phyloP scores from a whole-genome alignment of 2,797 vertebrate species.

The Pseudotriccus pelzelni region DNA sequence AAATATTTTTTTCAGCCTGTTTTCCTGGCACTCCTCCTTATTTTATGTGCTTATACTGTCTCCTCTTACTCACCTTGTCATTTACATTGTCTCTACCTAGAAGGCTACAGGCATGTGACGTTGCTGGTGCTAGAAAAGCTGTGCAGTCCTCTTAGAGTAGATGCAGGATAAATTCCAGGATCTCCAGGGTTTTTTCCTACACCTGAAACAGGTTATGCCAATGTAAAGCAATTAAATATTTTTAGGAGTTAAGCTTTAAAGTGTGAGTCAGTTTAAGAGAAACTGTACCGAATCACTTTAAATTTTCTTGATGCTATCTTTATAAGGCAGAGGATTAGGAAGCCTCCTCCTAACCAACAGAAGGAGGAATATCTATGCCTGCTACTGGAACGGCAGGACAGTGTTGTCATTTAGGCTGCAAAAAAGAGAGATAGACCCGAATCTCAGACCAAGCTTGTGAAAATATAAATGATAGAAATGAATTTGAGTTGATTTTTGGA shows the following conservation, averaged over 20 bases:
- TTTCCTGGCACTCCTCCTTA: background rate
- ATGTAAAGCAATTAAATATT: background rate
- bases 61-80: background rate
- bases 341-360: background rate
- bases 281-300: background rate
- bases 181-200: background rate
- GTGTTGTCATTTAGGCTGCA: background rate
- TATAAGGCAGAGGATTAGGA: background rate
- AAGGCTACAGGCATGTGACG: background rate
- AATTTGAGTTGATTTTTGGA: background rate
- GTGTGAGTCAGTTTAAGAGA: background rate
- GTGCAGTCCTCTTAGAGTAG: background rate
- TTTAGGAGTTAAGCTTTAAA: background rate
- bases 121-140: background rate
- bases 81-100: background rate
- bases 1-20: background rate
- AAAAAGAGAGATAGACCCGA: background rate
- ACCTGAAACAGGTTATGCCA: background rate
- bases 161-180: background rate
- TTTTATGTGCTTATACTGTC: background rate
- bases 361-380: background rate
- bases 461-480: background rate
- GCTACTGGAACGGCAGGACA: background rate
- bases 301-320: background rate
- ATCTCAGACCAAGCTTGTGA: background rate